phyloP scores from a whole-genome alignment of 2,888 invertebrate species.

The Ypsolopha scabrella region DNA sequence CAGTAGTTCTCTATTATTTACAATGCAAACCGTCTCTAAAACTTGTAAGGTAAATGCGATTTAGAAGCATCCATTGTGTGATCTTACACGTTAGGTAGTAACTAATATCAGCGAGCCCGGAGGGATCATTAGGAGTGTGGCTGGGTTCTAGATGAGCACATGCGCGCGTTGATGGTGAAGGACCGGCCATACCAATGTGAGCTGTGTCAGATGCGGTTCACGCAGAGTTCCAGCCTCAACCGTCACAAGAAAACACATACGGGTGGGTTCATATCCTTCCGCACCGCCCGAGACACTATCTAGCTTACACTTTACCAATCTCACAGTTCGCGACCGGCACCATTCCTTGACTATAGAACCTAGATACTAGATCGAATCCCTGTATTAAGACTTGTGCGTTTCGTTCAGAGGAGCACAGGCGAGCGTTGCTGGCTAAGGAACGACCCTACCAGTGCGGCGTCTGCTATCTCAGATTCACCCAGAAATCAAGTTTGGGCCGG shows the following conservation, averaged over 20 bases:
- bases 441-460: slow-evolving; percentile 74
- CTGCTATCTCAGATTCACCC: slow-evolving; percentile 76
- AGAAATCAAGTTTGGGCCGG: slow-evolving; percentile 76
- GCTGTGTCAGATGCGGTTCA: slow-evolving; percentile 77
- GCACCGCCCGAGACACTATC: slow-evolving; percentile 13
- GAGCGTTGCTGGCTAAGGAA: slow-evolving; percentile 59
- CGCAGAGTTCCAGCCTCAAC: slow-evolving; percentile 79
- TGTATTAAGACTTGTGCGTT: slow-evolving; percentile 40
- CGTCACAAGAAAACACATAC: slow-evolving; percentile 79
- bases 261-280: slow-evolving; percentile 48
- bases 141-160: slow-evolving; percentile 67
- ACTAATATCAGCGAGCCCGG: too few species aligned
- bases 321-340: slow-evolving; percentile 1
- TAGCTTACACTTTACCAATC: slow-evolving; percentile 15
- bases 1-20: too few species aligned
- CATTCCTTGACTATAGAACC: neutral
- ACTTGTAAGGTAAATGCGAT: too few species aligned
- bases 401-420: slow-evolving; percentile 62
- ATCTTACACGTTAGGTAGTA: neutral
- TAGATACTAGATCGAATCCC: neutral
- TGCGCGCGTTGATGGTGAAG: slow-evolving; percentile 67
- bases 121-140: too few species aligned
- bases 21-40: too few species aligned
- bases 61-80: neutral
- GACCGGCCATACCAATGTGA: slow-evolving; percentile 76